Evolutionary conservation across 2,797 vertebrate genomes (phyloP), one percentile per base, ranked within the genome.

Genomic region (Craterocephalus amniculus): DNA sequence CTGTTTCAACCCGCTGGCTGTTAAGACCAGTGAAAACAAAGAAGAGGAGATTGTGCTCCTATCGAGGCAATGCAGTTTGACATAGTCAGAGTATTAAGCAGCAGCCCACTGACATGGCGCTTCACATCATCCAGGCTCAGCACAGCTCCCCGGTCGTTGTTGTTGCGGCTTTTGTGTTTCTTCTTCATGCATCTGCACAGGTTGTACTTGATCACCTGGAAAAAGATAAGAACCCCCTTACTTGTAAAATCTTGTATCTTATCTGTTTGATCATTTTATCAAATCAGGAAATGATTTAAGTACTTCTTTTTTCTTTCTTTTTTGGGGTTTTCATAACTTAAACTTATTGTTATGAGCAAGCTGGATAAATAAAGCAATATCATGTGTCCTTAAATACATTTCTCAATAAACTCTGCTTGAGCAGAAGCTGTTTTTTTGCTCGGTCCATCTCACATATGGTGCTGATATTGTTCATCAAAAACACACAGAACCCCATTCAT

Each of bases 111-210:
- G 85, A 99, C 98, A 58, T 99, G 97, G 91, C 95, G 96, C 83
- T 99, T 98, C 83, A 99, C 96, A 69, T 99, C 96, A 29, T 99
- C 98, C 95, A 99, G 95, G 92, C 96, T 99, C 89, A 99, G 94
- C 16, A 96, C 95, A 20, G 97, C 95, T 69, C 98, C 97, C 69
- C 97, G 95, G 93, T 99, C 97, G 0, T 95, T 96, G 91, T 96
- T 99, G 94, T 93, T 97, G 81, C 95, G 97, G 81, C 96, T 93
- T 91, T 98, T 98, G 91, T 96, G 95, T 88, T 94, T 97, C 92
- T 97, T 98, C 91, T 94, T 96, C 86, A 95, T 92, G 58, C 96
- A 92, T 69, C 95, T 94, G 90, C 96, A 99, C 87, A 99, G 84
- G 80, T 96, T 97, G 92, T 96, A 97, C 92, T 97, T 99, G 83